These are phyloP conservation scores for Microctenopoma lineatum DNA, from an alignment of 2,797 vertebrate genomes.

Conservation along the genomic window DNA sequence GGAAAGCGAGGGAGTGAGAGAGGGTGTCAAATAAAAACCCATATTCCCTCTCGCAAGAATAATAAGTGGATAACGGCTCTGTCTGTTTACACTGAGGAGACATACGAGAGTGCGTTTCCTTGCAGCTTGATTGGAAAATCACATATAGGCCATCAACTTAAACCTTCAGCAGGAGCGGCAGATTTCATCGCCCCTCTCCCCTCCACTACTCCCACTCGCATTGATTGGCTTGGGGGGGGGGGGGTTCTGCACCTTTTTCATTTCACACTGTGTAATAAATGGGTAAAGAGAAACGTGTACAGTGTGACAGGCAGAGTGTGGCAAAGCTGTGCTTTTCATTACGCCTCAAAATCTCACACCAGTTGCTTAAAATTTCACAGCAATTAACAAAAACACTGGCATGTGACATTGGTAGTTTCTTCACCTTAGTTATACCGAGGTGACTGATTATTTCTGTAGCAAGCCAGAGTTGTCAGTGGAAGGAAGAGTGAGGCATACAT, in stretches of 20 bases:
- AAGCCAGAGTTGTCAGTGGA: slow-evolving; percentile 38
- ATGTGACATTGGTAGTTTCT: slow-evolving; percentile 36
- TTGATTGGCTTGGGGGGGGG: slow-evolving; percentile 25
- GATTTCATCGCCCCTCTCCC: background rate
- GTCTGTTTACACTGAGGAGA: slow-evolving; percentile 59
- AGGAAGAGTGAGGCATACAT: slow-evolving; percentile 51
- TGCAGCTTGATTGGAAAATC: slow-evolving; percentile 68
- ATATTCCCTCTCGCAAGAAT: slow-evolving; percentile 54
- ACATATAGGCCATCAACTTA: slow-evolving; percentile 58
- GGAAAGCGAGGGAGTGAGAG: slow-evolving; percentile 54
- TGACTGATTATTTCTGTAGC: slow-evolving; percentile 36
- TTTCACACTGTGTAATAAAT: slow-evolving; percentile 59
- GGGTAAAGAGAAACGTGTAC: slow-evolving; percentile 19
- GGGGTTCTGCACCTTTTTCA: slow-evolving; percentile 42
- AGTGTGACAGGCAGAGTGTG: slow-evolving; percentile 20
- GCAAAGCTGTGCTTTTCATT: slow-evolving; percentile 30
- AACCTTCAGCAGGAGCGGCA: slow-evolving; percentile 38
- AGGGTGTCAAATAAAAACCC: slow-evolving; percentile 64
- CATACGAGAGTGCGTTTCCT: slow-evolving; percentile 43
- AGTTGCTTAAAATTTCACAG: slow-evolving; percentile 25
- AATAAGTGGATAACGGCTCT: slow-evolving; percentile 63
- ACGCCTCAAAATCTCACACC: slow-evolving; percentile 10
- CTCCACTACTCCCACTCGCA: background rate
- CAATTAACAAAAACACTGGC: slow-evolving; percentile 33
- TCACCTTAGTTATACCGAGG: slow-evolving; percentile 39